Percentiles rank a stretch among this genome's conserved stretches.
These are phyloP conservation scores for Apostichopus parvimensis DNA, from an alignment of 35 echinoderm and acorn worm species.

Conservation along the genomic window DNA sequence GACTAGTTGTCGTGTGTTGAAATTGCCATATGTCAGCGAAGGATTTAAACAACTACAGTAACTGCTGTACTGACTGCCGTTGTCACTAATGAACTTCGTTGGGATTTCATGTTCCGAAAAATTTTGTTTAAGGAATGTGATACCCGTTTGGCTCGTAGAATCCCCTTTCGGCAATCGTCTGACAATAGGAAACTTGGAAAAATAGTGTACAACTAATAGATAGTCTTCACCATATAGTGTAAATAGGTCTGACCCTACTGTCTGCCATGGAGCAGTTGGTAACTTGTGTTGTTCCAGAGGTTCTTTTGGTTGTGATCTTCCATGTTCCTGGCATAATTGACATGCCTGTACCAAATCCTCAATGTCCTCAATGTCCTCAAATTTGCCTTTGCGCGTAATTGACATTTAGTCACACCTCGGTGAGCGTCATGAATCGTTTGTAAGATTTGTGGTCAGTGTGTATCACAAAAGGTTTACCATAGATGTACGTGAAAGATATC, in stretches of 20 bases:
- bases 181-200: slow-evolving; percentile 71
- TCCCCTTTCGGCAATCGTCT: slow-evolving; percentile 27
- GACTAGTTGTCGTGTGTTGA: slow-evolving; percentile 53
- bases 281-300: slow-evolving; percentile 42
- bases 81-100: slow-evolving; percentile 65
- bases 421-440: slow-evolving; percentile 37
- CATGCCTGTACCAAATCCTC: slow-evolving; percentile 14
- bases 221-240: slow-evolving; percentile 61
- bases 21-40: slow-evolving; percentile 63
- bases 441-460: too few relatives aligned
- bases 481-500: too few relatives aligned
- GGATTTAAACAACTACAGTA: slow-evolving; percentile 3
- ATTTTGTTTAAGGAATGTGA: slow-evolving; percentile 67
- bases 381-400: background rate
- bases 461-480: too few relatives aligned
- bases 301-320: slow-evolving; percentile 1
- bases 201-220: slow-evolving; percentile 63
- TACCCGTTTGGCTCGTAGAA: slow-evolving; percentile 49
- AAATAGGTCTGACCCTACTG: slow-evolving; percentile 69
- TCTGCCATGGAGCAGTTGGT: slow-evolving; percentile 74
- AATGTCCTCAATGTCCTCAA: slow-evolving; percentile 38
- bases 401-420: slow-evolving; percentile 45
- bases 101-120: slow-evolving; percentile 79
- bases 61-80: slow-evolving; percentile 62
- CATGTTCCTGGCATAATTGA: background rate